These are phyloP conservation scores for Ditula angustiorana DNA, from an alignment of 2,888 invertebrate genomes.

Conservation along the genomic window DNA sequence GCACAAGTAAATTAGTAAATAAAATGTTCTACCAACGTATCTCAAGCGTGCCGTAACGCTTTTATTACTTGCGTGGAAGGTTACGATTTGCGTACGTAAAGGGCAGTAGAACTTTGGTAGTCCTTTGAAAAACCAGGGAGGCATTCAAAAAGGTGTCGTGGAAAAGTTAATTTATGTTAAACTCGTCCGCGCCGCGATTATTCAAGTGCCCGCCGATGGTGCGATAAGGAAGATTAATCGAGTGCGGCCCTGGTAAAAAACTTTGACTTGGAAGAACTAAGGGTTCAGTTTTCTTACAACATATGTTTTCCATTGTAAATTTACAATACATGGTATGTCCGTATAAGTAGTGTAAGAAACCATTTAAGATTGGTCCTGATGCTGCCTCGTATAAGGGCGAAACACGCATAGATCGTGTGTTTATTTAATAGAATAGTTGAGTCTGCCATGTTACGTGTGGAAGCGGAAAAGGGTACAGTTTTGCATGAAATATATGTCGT, in stretches of 20 bases:
- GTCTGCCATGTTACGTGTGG: no score
- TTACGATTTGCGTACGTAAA: neutral
- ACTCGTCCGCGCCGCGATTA: constrained; percentile 80
- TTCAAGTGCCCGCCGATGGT: constrained; percentile 73
- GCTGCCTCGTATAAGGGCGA: no score
- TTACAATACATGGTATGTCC: no score
- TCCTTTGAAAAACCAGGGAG: constrained; percentile 62
- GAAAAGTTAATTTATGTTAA: constrained; percentile 85
- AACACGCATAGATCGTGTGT: no score
- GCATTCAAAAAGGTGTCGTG: constrained; percentile 78
- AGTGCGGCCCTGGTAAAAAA: constrained; percentile 56
- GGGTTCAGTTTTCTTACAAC: constrained; percentile 31
- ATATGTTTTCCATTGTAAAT: neutral
- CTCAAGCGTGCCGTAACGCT: neutral
- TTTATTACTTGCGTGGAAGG: neutral
- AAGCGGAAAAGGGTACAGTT: no score
- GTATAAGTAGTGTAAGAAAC: no score
- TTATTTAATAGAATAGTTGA: no score
- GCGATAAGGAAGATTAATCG: constrained; percentile 82
- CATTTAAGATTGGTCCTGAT: no score
- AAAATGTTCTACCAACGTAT: constrained; percentile 15
- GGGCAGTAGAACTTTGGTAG: neutral
- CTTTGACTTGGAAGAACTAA: constrained; percentile 20
- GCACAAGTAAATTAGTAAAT: constrained; percentile 21
- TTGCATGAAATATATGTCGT: no score